These are phyloP conservation scores for Lamprologus ornatipinnis DNA, from an alignment of 2,113 vertebrate genomes.

Conservation along the genomic window DNA sequence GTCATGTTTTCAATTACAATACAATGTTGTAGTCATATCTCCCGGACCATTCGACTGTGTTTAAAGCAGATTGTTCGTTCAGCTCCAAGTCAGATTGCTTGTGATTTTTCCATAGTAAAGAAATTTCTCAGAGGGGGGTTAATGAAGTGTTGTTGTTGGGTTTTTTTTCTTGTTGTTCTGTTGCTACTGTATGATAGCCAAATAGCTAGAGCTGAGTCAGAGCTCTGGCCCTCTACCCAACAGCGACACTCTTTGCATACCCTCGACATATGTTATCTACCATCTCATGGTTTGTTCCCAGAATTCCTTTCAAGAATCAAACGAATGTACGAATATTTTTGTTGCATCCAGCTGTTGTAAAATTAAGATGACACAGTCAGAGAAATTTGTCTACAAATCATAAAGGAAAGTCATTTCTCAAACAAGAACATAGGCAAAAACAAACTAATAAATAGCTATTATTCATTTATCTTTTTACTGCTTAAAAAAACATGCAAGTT, in stretches of 20 bases:
- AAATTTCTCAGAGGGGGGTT: neutral
- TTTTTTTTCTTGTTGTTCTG: neutral
- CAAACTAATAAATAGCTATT: neutral
- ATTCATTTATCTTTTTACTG: neutral
- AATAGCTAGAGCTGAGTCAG: slow-evolving; percentile 5
- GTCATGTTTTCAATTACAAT: neutral
- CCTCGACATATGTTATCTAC: neutral
- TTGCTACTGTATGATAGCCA: neutral
- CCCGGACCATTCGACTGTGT: neutral
- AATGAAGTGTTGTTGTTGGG: neutral
- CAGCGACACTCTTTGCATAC: neutral
- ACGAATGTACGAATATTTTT: neutral
- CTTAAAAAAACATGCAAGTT: neutral
- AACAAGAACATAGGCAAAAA: neutral
- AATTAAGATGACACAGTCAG: neutral
- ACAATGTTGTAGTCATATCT: neutral
- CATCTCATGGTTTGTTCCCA: neutral
- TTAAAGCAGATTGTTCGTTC: slow-evolving; percentile 17
- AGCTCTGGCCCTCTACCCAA: neutral
- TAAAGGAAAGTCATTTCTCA: neutral
- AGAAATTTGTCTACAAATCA: neutral
- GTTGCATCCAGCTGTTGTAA: neutral
- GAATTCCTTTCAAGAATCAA: neutral
- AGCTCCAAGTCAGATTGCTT: neutral
- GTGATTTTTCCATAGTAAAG: neutral